A percentile compares a stretch with the other conserved stretches of the same genome.
phyloP scores from a whole-genome alignment of 2,888 invertebrate species.

The Lydus trimaculatus region DNA sequence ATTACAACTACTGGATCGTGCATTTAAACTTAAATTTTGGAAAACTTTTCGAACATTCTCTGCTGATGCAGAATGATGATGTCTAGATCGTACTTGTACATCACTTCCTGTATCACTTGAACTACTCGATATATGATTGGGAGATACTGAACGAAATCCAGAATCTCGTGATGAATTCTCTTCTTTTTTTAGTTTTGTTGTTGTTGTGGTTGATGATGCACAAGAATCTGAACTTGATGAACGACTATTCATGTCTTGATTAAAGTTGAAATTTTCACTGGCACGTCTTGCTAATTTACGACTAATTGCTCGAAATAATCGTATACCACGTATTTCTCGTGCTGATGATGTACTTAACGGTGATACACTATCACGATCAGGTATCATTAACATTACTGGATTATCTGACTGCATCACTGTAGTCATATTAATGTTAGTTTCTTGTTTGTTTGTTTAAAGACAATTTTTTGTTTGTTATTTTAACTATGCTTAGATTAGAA shows the following conservation, averaged over 20 bases:
- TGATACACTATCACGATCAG: conserved; percentile 56
- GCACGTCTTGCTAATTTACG: conserved; percentile 68
- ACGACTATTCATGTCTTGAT: conserved; percentile 60
- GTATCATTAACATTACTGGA: conserved; percentile 46
- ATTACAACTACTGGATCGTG: conserved; percentile 71
- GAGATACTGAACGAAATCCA: conserved; percentile 54
- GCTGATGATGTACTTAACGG: conserved; percentile 65
- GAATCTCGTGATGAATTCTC: conserved; percentile 47
- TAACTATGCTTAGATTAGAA: conserved; percentile 24
- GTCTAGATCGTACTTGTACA: conserved; percentile 61
- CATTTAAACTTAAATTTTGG: conserved; percentile 69
- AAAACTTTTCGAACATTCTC: conserved; percentile 77
- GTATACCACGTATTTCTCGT: conserved; percentile 66
- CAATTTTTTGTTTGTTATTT: background rate
- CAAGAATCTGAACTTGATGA: conserved; percentile 61
- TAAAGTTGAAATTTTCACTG: conserved; percentile 60
- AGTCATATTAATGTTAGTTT: conserved; percentile 3
- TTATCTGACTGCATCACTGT: conserved; percentile 37
- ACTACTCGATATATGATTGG: conserved; percentile 64
- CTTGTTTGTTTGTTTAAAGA: conserved; percentile 18
- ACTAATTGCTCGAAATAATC: conserved; percentile 72
- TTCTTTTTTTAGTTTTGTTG: conserved; percentile 45
- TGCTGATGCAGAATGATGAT: conserved; percentile 61
- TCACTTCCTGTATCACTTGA: conserved; percentile 72
- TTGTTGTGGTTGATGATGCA: conserved; percentile 50